Conservation (phyloP, 2,888 invertebrate species). For the Callosobruchus maculatus region DNA sequence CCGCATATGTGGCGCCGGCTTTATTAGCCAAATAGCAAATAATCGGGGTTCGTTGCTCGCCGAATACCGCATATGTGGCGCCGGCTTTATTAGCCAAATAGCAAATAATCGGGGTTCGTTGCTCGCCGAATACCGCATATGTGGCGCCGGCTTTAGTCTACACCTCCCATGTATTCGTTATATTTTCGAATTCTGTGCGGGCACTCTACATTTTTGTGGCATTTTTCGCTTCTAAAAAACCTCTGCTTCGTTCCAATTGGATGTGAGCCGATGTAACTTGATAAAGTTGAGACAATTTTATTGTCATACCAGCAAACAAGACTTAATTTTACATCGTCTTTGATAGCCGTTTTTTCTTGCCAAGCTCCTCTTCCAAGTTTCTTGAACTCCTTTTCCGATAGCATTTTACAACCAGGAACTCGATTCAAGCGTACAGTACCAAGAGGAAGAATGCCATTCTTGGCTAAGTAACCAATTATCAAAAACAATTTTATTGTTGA, state of each 20-base stretch:
- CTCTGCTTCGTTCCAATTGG: slow-evolving; percentile 16
- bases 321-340: slow-evolving; percentile 22
- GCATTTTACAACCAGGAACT: slow-evolving; percentile 5
- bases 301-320: slow-evolving; percentile 39
- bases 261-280: slow-evolving; percentile 33
- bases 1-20: too few species aligned
- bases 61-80: too few species aligned
- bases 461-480: slow-evolving; percentile 34
- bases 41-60: too few species aligned
- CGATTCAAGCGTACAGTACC: slow-evolving; percentile 19
- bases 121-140: too few species aligned
- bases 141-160: too few species aligned
- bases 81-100: too few species aligned
- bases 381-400: slow-evolving; percentile 7
- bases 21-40: too few species aligned
- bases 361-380: slow-evolving; percentile 22
- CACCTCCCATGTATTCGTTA: slow-evolving; percentile 4
- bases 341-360: slow-evolving; percentile 22
- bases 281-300: slow-evolving; percentile 36
- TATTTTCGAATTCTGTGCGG: not conserved
- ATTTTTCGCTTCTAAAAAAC: slow-evolving; percentile 12
- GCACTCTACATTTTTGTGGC: slow-evolving; percentile 1
- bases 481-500: slow-evolving; percentile 26
- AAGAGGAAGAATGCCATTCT: slow-evolving; percentile 22
- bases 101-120: too few species aligned